These are phyloP conservation scores for Sphenopsis melanotis DNA, from an alignment of 2,797 vertebrate genomes.

Conservation along the genomic window DNA sequence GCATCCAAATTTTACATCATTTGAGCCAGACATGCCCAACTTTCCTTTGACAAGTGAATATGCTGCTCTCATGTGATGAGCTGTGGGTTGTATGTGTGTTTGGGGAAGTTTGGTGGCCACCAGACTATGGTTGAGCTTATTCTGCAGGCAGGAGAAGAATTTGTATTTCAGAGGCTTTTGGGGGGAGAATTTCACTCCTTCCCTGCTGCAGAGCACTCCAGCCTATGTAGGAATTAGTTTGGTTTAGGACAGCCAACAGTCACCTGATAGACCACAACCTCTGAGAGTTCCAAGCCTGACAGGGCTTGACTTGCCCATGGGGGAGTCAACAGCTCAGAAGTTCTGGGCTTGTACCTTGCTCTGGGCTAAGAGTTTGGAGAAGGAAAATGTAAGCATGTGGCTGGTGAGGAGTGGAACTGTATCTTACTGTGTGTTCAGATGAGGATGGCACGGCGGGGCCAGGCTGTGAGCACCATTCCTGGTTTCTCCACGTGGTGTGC, in stretches of 20 bases:
- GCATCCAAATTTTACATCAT: neutral
- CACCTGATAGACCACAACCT: neutral
- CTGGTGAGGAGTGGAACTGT: neutral
- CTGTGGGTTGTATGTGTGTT: neutral
- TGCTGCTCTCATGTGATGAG: neutral
- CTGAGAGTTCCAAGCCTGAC: neutral
- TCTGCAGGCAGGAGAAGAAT: neutral
- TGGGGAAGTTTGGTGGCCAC: neutral
- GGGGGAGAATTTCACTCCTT: neutral
- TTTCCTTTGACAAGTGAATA: neutral
- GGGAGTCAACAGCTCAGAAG: neutral
- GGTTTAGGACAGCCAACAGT: neutral
- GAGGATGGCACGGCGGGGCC: neutral
- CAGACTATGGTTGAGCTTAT: neutral
- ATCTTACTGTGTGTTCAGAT: neutral
- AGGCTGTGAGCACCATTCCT: neutral
- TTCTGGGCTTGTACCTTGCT: neutral
- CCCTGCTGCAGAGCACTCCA: neutral
- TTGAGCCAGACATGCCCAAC: neutral
- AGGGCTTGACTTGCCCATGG: neutral
- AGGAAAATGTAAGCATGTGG: neutral
- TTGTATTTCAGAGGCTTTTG: neutral
- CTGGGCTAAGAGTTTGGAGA: neutral
- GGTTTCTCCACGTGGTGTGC: neutral
- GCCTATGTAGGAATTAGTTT: neutral